Evolutionary conservation across 2,888 invertebrate genomes (phyloP).

Genomic region (Pseudolycoriella hygida): DNA sequence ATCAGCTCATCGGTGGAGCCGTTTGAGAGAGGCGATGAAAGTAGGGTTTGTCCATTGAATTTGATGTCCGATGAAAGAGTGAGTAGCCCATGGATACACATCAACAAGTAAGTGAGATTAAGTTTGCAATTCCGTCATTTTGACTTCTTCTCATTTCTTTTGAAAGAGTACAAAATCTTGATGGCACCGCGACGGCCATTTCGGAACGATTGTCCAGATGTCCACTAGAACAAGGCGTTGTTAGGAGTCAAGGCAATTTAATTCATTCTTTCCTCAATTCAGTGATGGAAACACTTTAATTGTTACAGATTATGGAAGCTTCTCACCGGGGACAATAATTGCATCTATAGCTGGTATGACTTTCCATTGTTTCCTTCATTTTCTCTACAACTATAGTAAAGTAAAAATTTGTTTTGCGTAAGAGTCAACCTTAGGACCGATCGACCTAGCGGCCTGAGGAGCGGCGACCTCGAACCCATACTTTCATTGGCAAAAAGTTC

Average conservation of each 20-base stretch:
- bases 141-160: neutral
- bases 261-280: neutral
- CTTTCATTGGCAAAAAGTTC: too few relatives aligned
- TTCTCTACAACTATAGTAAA: too few relatives aligned
- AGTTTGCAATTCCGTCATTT: neutral
- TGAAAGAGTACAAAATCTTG: conserved; percentile 16
- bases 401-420: too few relatives aligned
- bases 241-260: conserved; percentile 30
- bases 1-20: conserved; percentile 38
- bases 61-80: neutral
- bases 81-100: conserved; percentile 1
- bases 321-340: conserved; percentile 39
- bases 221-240: conserved; percentile 46
- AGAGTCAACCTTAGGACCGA: too few relatives aligned
- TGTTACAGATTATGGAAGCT: conserved; percentile 33
- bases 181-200: conserved; percentile 1
- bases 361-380: too few relatives aligned
- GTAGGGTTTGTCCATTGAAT: conserved; percentile 31
- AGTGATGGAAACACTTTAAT: neutral
- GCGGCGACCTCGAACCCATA: too few relatives aligned
- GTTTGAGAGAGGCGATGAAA: conserved; percentile 41
- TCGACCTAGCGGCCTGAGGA: too few relatives aligned
- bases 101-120: conserved; percentile 4
- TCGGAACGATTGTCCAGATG: conserved; percentile 25
- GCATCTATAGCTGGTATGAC: conserved; percentile 36